Evolutionary conservation across 2,888 invertebrate genomes (phyloP).

Genomic region (Troilus luridus): DNA sequence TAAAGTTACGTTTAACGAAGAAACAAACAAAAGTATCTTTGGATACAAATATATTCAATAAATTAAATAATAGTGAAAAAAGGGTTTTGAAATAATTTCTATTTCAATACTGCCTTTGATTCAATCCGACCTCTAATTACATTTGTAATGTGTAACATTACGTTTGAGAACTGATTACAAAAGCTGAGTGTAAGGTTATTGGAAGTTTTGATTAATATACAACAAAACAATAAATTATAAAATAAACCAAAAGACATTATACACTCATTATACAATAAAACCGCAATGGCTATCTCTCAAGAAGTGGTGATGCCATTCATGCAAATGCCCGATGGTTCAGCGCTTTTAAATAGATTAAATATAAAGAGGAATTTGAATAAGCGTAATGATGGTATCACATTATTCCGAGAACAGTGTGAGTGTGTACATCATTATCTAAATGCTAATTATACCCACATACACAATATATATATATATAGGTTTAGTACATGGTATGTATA

Average conservation of each 20-base stretch:
- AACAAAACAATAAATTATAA: not conserved
- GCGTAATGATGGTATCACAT: not conserved
- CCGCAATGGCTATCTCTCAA: not conserved
- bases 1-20: no score
- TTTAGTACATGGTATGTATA: no score
- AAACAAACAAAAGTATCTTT: no score
- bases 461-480: no score
- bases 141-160: not conserved
- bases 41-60: no score
- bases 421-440: no score
- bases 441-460: no score
- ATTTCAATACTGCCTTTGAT: not conserved
- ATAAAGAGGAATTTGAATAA: not conserved
- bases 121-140: not conserved
- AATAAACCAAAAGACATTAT: no score
- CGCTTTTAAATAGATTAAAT: not conserved
- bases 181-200: not conserved
- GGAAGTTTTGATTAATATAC: not conserved
- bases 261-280: not conserved
- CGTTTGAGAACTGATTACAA: not conserved
- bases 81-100: no score
- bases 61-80: no score
- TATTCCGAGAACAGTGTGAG: no score
- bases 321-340: not conserved
- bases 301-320: constrained; percentile 13